phyloP scores from a whole-genome alignment of 2,888 invertebrate species.

The Steinernema carpocapsae region DNA sequence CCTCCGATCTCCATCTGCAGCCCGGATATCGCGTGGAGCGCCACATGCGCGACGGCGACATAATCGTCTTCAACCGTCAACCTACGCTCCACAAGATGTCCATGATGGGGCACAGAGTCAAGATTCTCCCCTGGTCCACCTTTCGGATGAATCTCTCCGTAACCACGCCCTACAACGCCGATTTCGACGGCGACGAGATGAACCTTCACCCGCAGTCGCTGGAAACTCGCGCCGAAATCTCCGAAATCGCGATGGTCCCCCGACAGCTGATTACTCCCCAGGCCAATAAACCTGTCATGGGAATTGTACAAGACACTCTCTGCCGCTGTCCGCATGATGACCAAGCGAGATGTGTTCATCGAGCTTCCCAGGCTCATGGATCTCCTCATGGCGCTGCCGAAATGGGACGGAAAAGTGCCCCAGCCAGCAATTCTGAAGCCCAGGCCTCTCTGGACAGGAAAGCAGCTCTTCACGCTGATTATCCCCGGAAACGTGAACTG shows the following conservation, averaged over 20 bases:
- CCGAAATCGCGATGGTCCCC: constrained; percentile 86
- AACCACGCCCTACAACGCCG: constrained; percentile 99
- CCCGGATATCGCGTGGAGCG: constrained; percentile 79
- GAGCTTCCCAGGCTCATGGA: constrained; percentile 96
- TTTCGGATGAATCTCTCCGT: constrained; percentile 95
- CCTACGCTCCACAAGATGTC: constrained; percentile 99
- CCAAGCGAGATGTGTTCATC: constrained; percentile 95
- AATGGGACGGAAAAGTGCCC: constrained; percentile 99
- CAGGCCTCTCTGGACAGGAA: constrained; percentile 87
- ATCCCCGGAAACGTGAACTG: constrained; percentile 96
- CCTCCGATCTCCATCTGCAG: constrained; percentile 92
- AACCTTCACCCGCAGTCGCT: constrained; percentile 97
- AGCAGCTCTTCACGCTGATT: constrained; percentile 95
- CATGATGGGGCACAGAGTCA: constrained; percentile 95
- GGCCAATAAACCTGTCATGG: constrained; percentile 98
- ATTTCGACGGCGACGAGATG: constrained; percentile 99
- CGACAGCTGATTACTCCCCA: constrained; percentile 98
- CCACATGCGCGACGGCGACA: constrained; percentile 95
- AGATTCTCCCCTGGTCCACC: constrained; percentile 97
- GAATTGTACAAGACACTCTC: constrained; percentile 96
- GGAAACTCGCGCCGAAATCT: constrained; percentile 96
- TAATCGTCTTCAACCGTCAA: constrained; percentile 98
- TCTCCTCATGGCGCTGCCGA: constrained; percentile 94
- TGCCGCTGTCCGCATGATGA: constrained; percentile 99
- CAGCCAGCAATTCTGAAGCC: constrained; percentile 93